These are phyloP conservation scores for Arctia plantaginis DNA, from an alignment of 2,888 invertebrate genomes.

Conservation along the genomic window DNA sequence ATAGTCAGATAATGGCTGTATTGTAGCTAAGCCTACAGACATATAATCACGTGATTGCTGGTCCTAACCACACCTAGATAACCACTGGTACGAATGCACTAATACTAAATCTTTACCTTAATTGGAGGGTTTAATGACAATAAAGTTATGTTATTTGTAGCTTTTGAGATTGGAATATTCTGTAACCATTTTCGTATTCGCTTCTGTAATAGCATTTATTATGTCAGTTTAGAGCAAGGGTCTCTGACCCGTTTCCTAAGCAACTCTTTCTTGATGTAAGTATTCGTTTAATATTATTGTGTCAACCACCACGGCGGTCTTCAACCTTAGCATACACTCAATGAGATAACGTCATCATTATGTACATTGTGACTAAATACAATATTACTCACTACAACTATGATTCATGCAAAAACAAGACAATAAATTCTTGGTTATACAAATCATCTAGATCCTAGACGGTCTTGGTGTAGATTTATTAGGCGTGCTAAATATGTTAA, in stretches of 20 bases:
- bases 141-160: background rate
- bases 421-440: constrained; percentile 20
- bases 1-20: background rate
- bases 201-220: background rate
- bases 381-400: constrained; percentile 58
- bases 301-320: background rate
- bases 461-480: too few relatives aligned
- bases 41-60: background rate
- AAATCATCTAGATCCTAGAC: constrained; percentile 17
- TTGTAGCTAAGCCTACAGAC: background rate
- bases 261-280: background rate
- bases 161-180: background rate
- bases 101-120: background rate
- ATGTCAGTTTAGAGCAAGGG: background rate
- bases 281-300: background rate
- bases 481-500: background rate
- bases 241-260: background rate
- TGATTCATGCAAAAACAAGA: constrained; percentile 44
- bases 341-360: constrained; percentile 54
- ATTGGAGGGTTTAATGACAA: background rate
- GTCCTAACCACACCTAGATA: background rate
- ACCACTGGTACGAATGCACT: background rate
- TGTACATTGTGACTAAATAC: constrained; percentile 57
- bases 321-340: constrained; percentile 4
- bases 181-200: background rate